Percentiles rank a stretch among this genome's conserved stretches.
Conservation (phyloP, 2,888 invertebrate species). For the Cerastis leucographa region DNA sequence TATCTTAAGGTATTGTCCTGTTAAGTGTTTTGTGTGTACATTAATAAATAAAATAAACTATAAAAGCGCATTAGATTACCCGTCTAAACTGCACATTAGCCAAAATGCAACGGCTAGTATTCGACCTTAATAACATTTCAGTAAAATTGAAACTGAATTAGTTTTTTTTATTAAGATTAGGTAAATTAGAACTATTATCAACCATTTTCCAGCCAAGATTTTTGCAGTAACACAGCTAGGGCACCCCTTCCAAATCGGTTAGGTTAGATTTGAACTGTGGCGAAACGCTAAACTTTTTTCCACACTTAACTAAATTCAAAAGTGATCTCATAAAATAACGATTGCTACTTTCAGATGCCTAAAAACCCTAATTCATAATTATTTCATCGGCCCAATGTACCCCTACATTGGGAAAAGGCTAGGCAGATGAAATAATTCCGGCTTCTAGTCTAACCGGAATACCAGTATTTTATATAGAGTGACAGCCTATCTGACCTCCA, state of each 20-base stretch:
- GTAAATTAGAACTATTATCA: neutral
- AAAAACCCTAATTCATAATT: neutral
- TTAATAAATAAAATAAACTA: neutral
- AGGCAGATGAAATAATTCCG: no score
- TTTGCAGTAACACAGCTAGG: neutral
- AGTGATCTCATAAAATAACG: no score
- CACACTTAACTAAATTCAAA: no score
- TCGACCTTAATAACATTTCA: neutral
- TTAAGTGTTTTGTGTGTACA: no score
- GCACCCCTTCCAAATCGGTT: neutral
- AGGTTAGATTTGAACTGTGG: neutral
- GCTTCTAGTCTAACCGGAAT: neutral
- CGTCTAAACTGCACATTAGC: neutral
- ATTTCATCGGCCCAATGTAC: neutral
- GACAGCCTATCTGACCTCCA: neutral
- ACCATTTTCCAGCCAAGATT: neutral
- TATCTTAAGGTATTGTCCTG: no score
- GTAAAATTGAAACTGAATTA: neutral
- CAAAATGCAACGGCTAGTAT: neutral
- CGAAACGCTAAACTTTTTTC: no score
- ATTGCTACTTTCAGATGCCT: no score
- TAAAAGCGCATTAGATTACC: no score
- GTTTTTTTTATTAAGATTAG: neutral
- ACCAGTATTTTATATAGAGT: neutral
- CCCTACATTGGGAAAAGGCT: no score